Base-by-base conservation (phyloP, 92 coral and sea anemone species). In the Porites evermanni region DNA sequence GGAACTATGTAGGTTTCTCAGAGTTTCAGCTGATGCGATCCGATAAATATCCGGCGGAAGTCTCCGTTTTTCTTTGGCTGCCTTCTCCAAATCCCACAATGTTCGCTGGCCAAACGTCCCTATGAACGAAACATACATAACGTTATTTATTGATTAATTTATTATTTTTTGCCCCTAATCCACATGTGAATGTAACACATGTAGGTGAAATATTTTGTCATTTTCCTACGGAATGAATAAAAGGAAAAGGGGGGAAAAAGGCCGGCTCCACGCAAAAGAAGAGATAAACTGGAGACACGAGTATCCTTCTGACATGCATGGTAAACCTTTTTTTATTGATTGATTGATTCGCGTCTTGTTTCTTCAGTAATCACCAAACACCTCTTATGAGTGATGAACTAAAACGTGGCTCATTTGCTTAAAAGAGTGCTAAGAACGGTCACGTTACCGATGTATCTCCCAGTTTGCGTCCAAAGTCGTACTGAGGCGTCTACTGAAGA, bases 21-120 rank as follows among this genome's bases (percentile, higher is more conserved):
- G 68, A 29, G 99, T 95, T n/a, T 93, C 94, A 4, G 97, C 91
- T 58, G 99, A 97, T 4, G 99, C 96, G 20, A 87, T 92, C 9
- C 98, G 94, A 54, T 93, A 92, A n/a, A 97, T 77, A 67, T 97
- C 99, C 47, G 79, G 91, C 3, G 99, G 99, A 26, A 97, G 77
- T 74, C 89, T 87, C 56, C 85, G 85, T 20, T 74, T 51, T 14
- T 91, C 98, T 77, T 92, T 90, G 32, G 89, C 29, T 18, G 91
- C 91, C 70, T 85, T 87, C 20, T 90, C 95, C 64, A 97, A 75
- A 79, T 92, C 91, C 99, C 99, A 97, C 70, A 67, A 7, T 61
- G 81, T 80, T 54, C 88, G 87, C 92, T 97, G 99, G 56, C 99
- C 99, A 64, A 97, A 97, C 72, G 98, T 92, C n/a, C 98, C 98